Evolutionary conservation across 2,797 vertebrate genomes (phyloP), one percentile per base, ranked within the genome.

Genomic region (Nasua narica): DNA sequence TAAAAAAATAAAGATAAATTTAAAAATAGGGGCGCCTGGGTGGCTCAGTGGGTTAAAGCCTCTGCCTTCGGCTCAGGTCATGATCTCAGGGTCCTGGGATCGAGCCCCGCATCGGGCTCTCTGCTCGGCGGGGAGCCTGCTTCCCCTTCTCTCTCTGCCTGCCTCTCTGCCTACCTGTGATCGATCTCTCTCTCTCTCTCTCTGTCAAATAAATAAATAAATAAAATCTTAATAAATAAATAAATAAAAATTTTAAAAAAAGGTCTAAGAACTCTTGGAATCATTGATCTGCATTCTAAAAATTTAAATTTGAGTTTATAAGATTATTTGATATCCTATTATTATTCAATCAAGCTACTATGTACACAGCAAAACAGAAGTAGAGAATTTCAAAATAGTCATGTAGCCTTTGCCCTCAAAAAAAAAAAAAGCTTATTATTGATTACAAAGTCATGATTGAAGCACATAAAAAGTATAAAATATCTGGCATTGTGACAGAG

Each of bases 281-380:
- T 90, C 46, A 92, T 0, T 76, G 23, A 77, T 77, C 21, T 86
- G 48, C n/a, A 76, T 70, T 77, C n/a, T 86, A 94, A 97, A 91
- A 88, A 25, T 50, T 86, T 10, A 72, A 88, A 90, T 77, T 74
- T 74, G 52, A 37, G 2, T 69, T 77, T 86, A 35, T 65, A 90
- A 86, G 88, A 85, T 77, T 91, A 93, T 16, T 27, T 79, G 23
- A 65, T 78, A 40, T 40, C 19, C 27, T 79, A 69, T 32, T 81
- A 76, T 94, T 92, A 12, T 58, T 96, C 62, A 92, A 46, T 79
- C 25, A 88, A 88, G 56, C 62, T 60, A 37, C 62, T 94, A 60
- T 35, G n/a, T 25, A 78, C 21, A 15, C 18, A 89, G 48, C 43
- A 94, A 94, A 93, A 46, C 27, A 58, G n/a, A 91, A 86, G 46